Conservation (phyloP, 1,140 invertebrate species). For the Aphelinus atriplicis region DNA sequence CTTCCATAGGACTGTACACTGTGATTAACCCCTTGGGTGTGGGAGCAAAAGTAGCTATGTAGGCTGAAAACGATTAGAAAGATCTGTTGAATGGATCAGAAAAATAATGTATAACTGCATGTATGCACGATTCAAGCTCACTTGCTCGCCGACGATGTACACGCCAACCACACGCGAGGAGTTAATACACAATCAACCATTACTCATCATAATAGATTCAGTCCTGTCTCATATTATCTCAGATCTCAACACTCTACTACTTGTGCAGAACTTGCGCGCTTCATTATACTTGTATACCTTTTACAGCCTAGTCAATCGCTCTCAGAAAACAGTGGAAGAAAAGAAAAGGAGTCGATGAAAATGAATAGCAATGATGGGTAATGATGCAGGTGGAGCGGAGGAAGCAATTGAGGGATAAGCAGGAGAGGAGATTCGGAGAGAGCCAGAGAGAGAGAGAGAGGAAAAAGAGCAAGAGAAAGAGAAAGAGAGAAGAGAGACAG, state of each 20-base stretch:
- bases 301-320: too few relatives aligned
- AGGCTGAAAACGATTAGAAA: conserved; percentile 40
- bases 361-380: too few relatives aligned
- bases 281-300: background rate
- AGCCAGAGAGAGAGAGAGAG: background rate
- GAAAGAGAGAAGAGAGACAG: background rate
- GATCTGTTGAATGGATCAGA: conserved; percentile 38
- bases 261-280: too few relatives aligned
- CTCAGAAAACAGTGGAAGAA: too few relatives aligned
- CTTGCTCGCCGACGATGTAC: conserved; percentile 38
- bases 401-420: too few relatives aligned
- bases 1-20: conserved; percentile 37
- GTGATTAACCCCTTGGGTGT: conserved; percentile 41
- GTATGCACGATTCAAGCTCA: conserved; percentile 43
- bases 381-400: too few relatives aligned
- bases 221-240: conserved; percentile 25
- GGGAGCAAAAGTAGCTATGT: conserved; percentile 39
- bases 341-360: too few relatives aligned
- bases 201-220: conserved; percentile 35
- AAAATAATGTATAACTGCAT: conserved; percentile 21
- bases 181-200: conserved; percentile 40
- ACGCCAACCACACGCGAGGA: conserved; percentile 42
- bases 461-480: background rate
- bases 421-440: background rate
- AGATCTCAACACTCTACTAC: too few relatives aligned